A percentile compares a stretch with the other conserved stretches of the same genome.
phyloP scores from a whole-genome alignment of 2,888 invertebrate genomes.

The Polymixis lichenea region DNA sequence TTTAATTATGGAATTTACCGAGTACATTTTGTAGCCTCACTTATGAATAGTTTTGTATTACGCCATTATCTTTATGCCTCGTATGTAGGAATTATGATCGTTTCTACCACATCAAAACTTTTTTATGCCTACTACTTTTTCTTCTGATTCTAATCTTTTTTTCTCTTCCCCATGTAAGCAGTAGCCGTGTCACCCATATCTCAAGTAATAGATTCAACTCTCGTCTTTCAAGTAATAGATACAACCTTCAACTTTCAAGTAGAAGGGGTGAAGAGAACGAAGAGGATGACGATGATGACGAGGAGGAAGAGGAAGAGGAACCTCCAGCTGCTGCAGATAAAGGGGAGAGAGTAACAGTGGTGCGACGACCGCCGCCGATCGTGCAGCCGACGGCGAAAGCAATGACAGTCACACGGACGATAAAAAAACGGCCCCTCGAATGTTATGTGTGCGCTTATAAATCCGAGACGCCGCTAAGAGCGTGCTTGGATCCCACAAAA shows the following conservation, averaged over 20 bases:
- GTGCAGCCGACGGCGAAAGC: constrained; percentile 66
- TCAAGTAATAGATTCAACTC: constrained; percentile 50
- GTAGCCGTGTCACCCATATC: constrained; percentile 35
- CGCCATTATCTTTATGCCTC: not conserved
- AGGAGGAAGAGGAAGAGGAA: constrained; percentile 75
- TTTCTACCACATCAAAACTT: not conserved
- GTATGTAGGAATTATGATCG: not conserved
- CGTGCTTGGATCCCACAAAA: constrained; percentile 85
- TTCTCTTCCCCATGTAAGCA: constrained; percentile 35
- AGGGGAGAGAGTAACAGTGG: constrained; percentile 62
- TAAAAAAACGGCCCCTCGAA: constrained; percentile 80
- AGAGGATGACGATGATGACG: constrained; percentile 77
- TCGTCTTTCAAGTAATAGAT: constrained; percentile 58
- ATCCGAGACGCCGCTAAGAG: constrained; percentile 78
- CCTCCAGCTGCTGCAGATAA: constrained; percentile 50
- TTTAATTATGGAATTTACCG: not conserved
- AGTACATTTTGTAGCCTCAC: not conserved
- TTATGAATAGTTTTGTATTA: not conserved
- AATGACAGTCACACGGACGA: constrained; percentile 72
- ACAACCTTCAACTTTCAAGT: constrained; percentile 56
- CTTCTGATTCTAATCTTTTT: constrained; percentile 33
- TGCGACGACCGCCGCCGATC: constrained; percentile 64
- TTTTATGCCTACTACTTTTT: constrained; percentile 11
- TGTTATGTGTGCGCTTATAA: constrained; percentile 86
- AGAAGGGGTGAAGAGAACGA: constrained; percentile 72